phyloP scores from a whole-genome alignment of 1,140 invertebrate species.

The Trachymyrmex septentrionalis region DNA sequence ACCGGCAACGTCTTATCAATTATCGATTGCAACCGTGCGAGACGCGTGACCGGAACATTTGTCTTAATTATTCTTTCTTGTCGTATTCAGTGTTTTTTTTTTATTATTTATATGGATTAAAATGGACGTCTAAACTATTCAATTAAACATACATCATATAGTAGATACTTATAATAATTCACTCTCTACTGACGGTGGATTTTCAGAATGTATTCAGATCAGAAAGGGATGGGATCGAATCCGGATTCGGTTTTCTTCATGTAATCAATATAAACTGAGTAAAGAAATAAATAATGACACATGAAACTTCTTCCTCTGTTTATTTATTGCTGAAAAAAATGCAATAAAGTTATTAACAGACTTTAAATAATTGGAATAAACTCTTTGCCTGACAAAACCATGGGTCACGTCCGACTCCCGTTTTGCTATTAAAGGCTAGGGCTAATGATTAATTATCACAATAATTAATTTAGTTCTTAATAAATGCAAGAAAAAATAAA shows the following conservation, averaged over 20 bases:
- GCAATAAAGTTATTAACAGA: no score
- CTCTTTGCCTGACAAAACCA: no score
- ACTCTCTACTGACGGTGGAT: not conserved
- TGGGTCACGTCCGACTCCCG: no score
- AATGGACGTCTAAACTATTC: not conserved
- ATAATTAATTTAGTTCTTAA: not conserved
- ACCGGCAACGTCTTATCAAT: slow-evolving; percentile 37
- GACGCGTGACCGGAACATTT: not conserved
- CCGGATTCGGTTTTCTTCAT: no score
- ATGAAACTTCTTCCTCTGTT: no score
- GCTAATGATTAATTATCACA: not conserved
- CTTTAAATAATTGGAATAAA: no score
- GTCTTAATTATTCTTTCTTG: not conserved
- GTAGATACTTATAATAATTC: not conserved
- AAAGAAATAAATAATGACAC: no score
- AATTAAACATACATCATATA: not conserved
- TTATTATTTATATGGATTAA: not conserved
- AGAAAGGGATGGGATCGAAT: no score
- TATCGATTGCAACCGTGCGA: slow-evolving; percentile 31
- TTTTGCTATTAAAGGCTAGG: no score
- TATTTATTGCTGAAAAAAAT: no score
- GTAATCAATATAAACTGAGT: no score
- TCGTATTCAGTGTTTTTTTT: not conserved
- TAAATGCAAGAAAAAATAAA: not conserved
- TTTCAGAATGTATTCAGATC: no score